Evolutionary conservation across 2,797 vertebrate species (phyloP).

Genomic region (Moxostoma hubbsi): DNA sequence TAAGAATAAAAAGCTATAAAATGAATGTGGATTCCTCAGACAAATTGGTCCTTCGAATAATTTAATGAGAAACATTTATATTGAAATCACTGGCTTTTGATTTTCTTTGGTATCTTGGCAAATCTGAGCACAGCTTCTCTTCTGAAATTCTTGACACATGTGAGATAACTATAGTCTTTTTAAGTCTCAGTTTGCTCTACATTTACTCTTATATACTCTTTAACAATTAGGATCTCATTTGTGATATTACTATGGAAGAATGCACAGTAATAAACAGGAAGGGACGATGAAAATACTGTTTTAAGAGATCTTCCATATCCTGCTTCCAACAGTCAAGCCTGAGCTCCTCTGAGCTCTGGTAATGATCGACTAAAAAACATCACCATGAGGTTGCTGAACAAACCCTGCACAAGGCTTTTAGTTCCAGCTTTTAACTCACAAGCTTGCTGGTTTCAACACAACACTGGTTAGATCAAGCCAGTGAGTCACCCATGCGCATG

Average conservation of each 20-base stretch:
- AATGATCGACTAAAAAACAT: background rate
- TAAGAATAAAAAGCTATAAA: background rate
- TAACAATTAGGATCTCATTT: background rate
- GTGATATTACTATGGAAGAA: background rate
- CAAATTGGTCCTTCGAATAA: background rate
- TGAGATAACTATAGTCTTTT: too few relatives aligned
- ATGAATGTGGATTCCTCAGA: background rate
- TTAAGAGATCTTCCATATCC: background rate
- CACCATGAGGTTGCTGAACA: background rate
- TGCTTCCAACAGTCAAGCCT: background rate
- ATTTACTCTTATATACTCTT: background rate
- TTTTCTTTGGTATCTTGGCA: background rate
- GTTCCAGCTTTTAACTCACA: background rate
- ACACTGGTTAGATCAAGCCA: slow-evolving; percentile 3
- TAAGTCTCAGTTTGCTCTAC: background rate
- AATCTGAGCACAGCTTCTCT: background rate
- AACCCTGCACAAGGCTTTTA: background rate
- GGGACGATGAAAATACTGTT: background rate
- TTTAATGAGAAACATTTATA: background rate
- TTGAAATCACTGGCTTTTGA: background rate
- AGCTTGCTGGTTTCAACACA: background rate
- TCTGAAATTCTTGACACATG: background rate
- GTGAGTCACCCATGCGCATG: slow-evolving; percentile 30
- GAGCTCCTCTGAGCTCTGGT: background rate
- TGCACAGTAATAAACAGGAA: too few relatives aligned